Conservation (phyloP, 2,888 invertebrate species). For the Lochmaea crataegi region DNA sequence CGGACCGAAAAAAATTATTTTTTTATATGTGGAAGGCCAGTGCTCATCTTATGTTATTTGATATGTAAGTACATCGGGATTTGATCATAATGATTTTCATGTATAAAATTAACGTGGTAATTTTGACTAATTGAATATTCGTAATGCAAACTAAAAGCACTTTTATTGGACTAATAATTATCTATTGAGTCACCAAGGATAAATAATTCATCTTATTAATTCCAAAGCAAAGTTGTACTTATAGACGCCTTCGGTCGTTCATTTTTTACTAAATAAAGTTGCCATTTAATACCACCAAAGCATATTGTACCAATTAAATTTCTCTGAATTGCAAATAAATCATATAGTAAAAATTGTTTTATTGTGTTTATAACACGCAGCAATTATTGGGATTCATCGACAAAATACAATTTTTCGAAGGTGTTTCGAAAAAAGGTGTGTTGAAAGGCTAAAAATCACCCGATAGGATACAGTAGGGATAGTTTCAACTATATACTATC, state of each 20-base stretch:
- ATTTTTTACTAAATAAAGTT: not conserved
- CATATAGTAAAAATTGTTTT: not conserved
- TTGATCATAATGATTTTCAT: too few relatives aligned
- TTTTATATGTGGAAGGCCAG: too few relatives aligned
- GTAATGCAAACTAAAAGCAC: too few relatives aligned
- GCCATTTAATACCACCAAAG: not conserved
- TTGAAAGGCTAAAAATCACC: too few relatives aligned
- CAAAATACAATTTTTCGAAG: not conserved
- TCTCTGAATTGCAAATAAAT: not conserved
- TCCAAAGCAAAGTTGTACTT: not conserved
- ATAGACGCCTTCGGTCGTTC: not conserved
- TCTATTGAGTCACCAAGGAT: not conserved
- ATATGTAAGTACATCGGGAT: too few relatives aligned
- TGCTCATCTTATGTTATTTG: too few relatives aligned
- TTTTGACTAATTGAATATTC: too few relatives aligned
- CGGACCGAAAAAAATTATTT: too few relatives aligned
- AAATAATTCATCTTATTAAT: slow-evolving; percentile 2
- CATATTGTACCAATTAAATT: slow-evolving; percentile 1
- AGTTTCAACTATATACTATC: too few relatives aligned
- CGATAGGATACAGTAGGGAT: too few relatives aligned
- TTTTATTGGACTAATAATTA: not conserved
- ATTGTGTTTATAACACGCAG: not conserved
- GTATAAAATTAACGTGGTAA: too few relatives aligned
- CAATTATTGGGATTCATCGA: not conserved
- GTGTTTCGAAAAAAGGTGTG: too few relatives aligned